Base-by-base conservation (phyloP, 2,797 vertebrate species). In the Rhinella marina region DNA sequence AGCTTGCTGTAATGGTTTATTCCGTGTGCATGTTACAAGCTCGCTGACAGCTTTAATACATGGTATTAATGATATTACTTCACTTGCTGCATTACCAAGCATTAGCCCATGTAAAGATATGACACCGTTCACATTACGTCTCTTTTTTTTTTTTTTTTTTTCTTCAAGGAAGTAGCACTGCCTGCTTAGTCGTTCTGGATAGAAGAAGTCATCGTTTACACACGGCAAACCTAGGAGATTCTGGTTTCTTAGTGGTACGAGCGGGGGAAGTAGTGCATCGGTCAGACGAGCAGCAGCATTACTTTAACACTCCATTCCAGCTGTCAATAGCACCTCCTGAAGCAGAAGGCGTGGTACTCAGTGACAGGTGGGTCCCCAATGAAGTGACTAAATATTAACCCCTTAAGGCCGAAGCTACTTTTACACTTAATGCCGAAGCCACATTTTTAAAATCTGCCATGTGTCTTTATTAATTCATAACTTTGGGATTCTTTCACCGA, bases 221-320 rank as follows among this genome's bases (percentile, higher is more conserved):
- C 92, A 99, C 98, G 0, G 98, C 98, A 50, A 99, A 99, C 93
- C 93, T 99, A 90, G 98, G 98, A 10, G 98, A 99, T 88, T 99
- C 98, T 0, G 98, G 98, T 32, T 99, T 99, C 90, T 92, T 99
- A 91, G 97, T 99, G 21, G 98, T 99, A 61, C 95, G 98, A 72
- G 98, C 95, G 7, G 98, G 98, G 7, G 97, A 99, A 90, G 98
- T 99, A 25, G 98, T 99, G 8, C 98, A 99, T 90, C 96, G 98
- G 1, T 99, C 98, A 0, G 98, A 99, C 1, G 98, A 99, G 90
- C 98, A 99, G 93, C 98, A 99, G 92, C 98, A 99, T 92, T 99
- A 99, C 94, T 99, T 99, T 95, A 99, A 99, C 96, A 99, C 98
- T 62, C 98, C 98, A 21, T 99, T 99, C 94, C 98, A 99, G 86